Conservation (phyloP, 2,888 invertebrate species). For the Scaptomyza flava region DNA sequence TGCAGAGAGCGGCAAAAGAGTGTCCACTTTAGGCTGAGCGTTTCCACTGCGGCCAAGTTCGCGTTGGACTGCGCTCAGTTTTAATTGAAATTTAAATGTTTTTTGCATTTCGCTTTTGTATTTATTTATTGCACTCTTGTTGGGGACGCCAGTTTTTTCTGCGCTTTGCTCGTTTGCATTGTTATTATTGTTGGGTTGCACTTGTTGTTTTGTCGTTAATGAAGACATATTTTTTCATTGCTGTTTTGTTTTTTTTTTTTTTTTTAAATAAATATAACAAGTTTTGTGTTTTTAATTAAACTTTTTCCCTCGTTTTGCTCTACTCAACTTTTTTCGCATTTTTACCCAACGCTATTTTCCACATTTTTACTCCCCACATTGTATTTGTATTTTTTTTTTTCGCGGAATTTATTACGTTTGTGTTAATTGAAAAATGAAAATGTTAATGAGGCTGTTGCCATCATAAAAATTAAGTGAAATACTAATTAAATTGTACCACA, state of each 20-base stretch:
- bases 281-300: conserved; percentile 79
- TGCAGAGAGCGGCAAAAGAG: conserved; percentile 1
- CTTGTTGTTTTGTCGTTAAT: conserved; percentile 70
- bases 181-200: conserved; percentile 53
- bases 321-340: conserved; percentile 48
- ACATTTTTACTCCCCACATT: conserved; percentile 23
- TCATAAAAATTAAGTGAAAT: conserved; percentile 74
- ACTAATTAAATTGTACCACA: conserved; percentile 71
- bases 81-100: conserved; percentile 81
- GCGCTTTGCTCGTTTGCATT: conserved; percentile 49
- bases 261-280: conserved; percentile 76
- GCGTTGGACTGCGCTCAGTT: conserved; percentile 37
- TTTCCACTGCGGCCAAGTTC: conserved; percentile 43
- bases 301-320: conserved; percentile 61
- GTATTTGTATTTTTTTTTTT: conserved; percentile 17
- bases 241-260: conserved; percentile 32
- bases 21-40: conserved; percentile 61
- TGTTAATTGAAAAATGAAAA: conserved; percentile 81
- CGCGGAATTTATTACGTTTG: conserved; percentile 78
- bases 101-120: conserved; percentile 65
- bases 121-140: conserved; percentile 62
- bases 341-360: conserved; percentile 47
- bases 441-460: conserved; percentile 75
- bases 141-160: conserved; percentile 9
- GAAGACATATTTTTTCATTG: conserved; percentile 78